Percentiles rank a stretch among this genome's conserved stretches.
Evolutionary conservation across 2,797 vertebrate genomes (phyloP).

Genomic region (Peromyscus eremicus): DNA sequence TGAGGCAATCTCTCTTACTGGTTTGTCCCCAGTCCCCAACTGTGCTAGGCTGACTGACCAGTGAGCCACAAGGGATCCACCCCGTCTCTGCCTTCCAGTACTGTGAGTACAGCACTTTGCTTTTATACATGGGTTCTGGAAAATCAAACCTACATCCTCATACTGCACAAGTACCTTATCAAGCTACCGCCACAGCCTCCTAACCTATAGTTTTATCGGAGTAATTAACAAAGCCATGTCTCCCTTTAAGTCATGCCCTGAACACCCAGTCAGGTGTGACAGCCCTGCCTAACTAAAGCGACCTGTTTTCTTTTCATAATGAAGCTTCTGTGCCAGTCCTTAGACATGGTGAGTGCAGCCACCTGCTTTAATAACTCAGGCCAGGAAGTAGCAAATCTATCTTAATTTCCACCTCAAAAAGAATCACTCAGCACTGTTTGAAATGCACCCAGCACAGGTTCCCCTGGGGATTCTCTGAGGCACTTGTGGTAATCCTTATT

Average conservation of each 20-base stretch:
- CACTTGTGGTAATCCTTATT: constrained; percentile 69
- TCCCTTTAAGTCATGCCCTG: fast-evolving
- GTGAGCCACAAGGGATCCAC: neutral
- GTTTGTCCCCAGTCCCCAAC: too few species aligned
- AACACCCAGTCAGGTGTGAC: neutral
- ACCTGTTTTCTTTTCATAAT: neutral
- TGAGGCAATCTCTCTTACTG: neutral
- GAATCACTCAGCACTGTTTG: neutral
- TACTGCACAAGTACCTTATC: neutral
- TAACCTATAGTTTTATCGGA: neutral
- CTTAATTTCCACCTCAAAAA: constrained; percentile 47
- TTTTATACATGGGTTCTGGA: neutral
- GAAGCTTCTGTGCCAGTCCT: neutral
- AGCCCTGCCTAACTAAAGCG: neutral
- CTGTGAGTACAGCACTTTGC: too few species aligned
- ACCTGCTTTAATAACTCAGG: constrained; percentile 16
- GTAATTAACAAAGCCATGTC: neutral
- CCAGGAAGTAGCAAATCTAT: constrained; percentile 57
- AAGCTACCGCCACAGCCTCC: neutral
- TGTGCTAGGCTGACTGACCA: neutral
- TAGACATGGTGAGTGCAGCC: fast-evolving
- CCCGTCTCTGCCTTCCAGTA: neutral
- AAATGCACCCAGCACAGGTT: constrained; percentile 36
- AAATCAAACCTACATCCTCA: neutral
- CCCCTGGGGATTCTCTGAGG: constrained; percentile 54